Conservation (phyloP, 2,797 vertebrate genomes). For the Dryobates pubescens region DNA sequence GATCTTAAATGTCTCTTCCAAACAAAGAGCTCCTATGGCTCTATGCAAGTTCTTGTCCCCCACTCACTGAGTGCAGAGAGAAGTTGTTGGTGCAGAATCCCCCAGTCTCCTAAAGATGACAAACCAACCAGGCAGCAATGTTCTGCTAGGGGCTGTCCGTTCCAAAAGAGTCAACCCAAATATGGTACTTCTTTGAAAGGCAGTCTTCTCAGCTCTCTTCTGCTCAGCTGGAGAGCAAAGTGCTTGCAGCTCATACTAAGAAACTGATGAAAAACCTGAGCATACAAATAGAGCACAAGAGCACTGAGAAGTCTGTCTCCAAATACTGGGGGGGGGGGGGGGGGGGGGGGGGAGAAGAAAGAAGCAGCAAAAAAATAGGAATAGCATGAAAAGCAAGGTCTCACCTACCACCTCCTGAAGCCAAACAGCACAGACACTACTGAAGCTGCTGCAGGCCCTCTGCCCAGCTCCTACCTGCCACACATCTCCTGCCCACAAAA, state of each 20-base stretch:
- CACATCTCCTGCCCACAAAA: background rate
- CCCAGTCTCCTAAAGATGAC: background rate
- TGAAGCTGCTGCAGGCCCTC: background rate
- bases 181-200: background rate
- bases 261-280: background rate
- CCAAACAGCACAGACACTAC: background rate
- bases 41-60: background rate
- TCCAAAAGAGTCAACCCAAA: background rate
- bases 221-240: background rate
- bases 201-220: background rate
- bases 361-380: background rate
- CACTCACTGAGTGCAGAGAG: background rate
- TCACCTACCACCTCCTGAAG: background rate
- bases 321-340: background rate
- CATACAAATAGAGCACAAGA: background rate
- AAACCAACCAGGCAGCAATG: background rate
- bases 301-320: background rate
- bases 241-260: background rate
- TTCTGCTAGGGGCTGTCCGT: background rate
- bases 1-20: too few species aligned
- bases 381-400: background rate
- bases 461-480: background rate
- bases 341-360: background rate
- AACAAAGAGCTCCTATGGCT: too few species aligned
- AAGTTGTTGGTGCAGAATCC: background rate